These are phyloP conservation scores for Anhinga rufa DNA, from an alignment of 2,113 vertebrate species.

Conservation along the genomic window DNA sequence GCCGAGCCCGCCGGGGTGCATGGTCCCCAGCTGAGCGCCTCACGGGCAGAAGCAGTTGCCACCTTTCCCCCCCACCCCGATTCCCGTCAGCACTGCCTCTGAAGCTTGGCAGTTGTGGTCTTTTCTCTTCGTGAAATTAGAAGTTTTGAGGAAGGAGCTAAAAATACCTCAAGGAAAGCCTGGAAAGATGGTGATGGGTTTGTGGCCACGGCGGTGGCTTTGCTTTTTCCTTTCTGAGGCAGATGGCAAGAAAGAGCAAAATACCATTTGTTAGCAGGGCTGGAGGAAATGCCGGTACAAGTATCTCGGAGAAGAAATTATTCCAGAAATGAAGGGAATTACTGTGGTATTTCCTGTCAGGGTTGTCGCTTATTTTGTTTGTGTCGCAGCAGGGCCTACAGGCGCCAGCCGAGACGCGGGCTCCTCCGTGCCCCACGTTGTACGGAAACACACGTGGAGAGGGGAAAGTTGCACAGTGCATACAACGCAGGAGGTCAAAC, in stretches of 20 bases:
- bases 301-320: conserved; percentile 7
- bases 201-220: neutral
- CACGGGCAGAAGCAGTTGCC: neutral
- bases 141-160: conserved; percentile 21
- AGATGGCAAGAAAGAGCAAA: neutral
- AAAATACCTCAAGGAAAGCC: conserved; percentile 16
- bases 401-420: neutral
- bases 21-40: neutral
- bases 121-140: neutral
- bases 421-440: neutral
- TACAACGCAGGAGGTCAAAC: neutral
- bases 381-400: neutral
- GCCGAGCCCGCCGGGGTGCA: rapidly evolving
- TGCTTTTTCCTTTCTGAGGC: neutral
- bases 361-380: conserved; percentile 19
- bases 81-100: neutral
- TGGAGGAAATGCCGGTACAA: conserved; percentile 18
- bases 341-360: conserved; percentile 52
- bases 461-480: rapidly evolving
- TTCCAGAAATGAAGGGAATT: conserved; percentile 33
- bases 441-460: neutral
- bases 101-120: neutral
- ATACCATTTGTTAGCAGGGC: neutral
- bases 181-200: neutral
- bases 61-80: neutral